Base-by-base conservation (phyloP, 2,888 invertebrate genomes). In the Drosophila mimica region DNA sequence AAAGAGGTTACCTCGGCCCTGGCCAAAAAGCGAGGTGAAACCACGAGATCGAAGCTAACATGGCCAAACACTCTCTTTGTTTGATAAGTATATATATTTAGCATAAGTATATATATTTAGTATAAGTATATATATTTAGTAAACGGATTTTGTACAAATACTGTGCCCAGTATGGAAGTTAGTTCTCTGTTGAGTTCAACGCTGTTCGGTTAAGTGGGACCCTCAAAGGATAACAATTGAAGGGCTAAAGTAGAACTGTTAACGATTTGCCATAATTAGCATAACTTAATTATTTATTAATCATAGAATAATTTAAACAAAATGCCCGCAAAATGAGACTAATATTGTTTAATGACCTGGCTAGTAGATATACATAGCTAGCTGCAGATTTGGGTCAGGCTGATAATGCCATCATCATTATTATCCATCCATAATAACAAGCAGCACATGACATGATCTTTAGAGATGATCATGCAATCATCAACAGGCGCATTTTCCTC, bases 371-470 rank as follows among this genome's bases (percentile, higher is more conserved):
- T 11, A 17, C 25, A 38, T 38, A 57, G 34, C 56, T 38, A 57
- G 51, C 54, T 48, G n/a, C 13, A 46, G n/a, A 78, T 78, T 70
- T 63, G 80, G 74, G 74, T 80, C 78, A 81, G 64, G n/a, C 66
- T 65, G 74, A 81, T 70, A 62, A 73, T 73, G 67, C 62, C 78
- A 79, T 82, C 72, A 74, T 80, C 81, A 81, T 83, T 71, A 82
- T 76, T 71, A 71, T 66, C 60, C 59, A 63, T 72, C 60, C 59
- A 63, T 72, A 68, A 80, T 80, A 78, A 67, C 68, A 72, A 79
- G 70, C 80, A 60, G 78, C 82, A 82, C 73, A 83, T 80, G 82
- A 75, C 75, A 82, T 84, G 78, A 82, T 85, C 80, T 74, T 43
- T 54, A 25, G 67, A 75, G 72, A 72, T 79, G 79, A 78, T 79